Base-by-base conservation (phyloP, 2,113 vertebrate genomes). In the Pelobates fuscus region DNA sequence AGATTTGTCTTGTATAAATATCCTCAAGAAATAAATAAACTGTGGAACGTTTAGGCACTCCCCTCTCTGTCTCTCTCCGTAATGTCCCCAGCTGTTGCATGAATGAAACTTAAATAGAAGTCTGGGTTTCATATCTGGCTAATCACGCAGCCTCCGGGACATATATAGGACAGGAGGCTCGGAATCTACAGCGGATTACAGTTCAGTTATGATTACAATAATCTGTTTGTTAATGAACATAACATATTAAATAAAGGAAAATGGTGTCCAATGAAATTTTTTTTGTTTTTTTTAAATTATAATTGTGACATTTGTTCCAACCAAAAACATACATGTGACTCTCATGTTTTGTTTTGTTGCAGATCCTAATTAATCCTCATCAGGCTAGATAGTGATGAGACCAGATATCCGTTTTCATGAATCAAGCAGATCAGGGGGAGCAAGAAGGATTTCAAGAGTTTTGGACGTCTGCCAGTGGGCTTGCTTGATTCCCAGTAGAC, bases 1-100 rank as follows among this genome's bases (percentile, higher is more conserved):
- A 84, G 86, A 82, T 82, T 80, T 84, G 80, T 80, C 82, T 81
- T 85, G 67, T 79, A 84, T 82, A 87, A 86, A 87, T 86, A 85
- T 80, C 81, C 78, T 79, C 80, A 83, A 85, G 86, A 87, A 86
- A 85, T 82, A 87, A 84, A 84, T 81, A 83, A 82, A 85, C 77
- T 80, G 82, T 80, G 82, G 81, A 67, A 80, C 83, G 81, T 80
- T 86, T 77, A 63, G 84, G 84, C 81, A 70, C 82, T 78, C 84
- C 80, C 77, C 82, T 83, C 79, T 79, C 78, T 83, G 82, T 81
- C 65, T 80, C 84, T 82, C 66, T 80, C 81, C 43, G 17, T 67
- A 67, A 75, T 67, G 54, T 58, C 81, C 79, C 84, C 86, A 85
- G 84, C 84, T 86, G 86, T 82, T 81, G 76, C 79, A 76, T 78